These are phyloP conservation scores for Chrysaora quinquecirrha DNA, from an alignment of 30 jellyfish, hydroid and myxozoan genomes.

Conservation along the genomic window DNA sequence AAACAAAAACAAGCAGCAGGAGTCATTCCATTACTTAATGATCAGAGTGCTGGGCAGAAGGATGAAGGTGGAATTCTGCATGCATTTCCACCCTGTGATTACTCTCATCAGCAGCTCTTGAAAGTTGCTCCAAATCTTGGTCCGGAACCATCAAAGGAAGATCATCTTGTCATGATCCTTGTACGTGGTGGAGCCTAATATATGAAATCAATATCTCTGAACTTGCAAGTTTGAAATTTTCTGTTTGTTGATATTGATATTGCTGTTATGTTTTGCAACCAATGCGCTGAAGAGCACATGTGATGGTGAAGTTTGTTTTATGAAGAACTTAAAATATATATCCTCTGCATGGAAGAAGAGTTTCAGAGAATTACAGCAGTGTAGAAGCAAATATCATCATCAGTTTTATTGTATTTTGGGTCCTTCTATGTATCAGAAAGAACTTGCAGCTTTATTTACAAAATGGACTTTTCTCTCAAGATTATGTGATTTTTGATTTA, in stretches of 20 bases:
- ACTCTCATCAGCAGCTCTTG: constrained; percentile 94
- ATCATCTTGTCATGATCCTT: constrained; percentile 90
- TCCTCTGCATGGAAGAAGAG: too few species aligned
- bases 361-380: too few species aligned
- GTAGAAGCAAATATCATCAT: neutral
- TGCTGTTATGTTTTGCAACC: neutral
- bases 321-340: too few species aligned
- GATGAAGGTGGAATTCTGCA: constrained; percentile 97
- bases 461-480: constrained; percentile 37
- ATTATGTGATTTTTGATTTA: constrained; percentile 62
- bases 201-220: neutral
- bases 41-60: constrained; percentile 57
- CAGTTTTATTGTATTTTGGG: neutral
- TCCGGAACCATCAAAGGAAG: constrained; percentile 94
- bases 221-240: neutral
- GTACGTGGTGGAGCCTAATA: constrained; percentile 89
- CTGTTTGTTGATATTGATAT: neutral
- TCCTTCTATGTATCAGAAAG: neutral
- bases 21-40: constrained; percentile 87
- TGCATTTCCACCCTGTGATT: constrained; percentile 99
- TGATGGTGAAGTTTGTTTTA: too few species aligned
- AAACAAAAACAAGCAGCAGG: constrained; percentile 99
- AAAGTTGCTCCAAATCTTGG: constrained; percentile 98
- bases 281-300: too few species aligned
- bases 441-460: neutral